A percentile compares a stretch with the other conserved stretches of the same genome.
Evolutionary conservation across 2,113 vertebrate species (phyloP).

Genomic region (Coturnix japonica): DNA sequence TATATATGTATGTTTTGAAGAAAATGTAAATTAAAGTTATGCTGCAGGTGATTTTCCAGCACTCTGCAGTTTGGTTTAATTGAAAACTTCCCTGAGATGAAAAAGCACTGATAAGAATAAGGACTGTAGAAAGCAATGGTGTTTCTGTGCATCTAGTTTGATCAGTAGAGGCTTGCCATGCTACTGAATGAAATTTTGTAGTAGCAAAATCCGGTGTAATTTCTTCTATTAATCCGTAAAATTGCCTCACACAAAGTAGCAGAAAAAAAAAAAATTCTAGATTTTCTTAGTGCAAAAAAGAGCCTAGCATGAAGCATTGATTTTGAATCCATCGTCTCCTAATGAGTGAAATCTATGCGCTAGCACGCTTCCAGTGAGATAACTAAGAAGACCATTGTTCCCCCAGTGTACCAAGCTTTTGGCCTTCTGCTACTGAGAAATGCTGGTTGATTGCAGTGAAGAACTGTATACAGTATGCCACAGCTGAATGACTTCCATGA

Average conservation of each 20-base stretch:
- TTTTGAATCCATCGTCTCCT: not conserved
- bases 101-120: not conserved
- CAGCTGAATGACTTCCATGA: slow-evolving; percentile 71
- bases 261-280: not conserved
- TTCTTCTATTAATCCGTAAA: not conserved
- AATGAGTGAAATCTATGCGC: not conserved
- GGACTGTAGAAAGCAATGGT: fast-evolving
- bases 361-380: not conserved
- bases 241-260: not conserved
- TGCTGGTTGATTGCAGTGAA: slow-evolving; percentile 37
- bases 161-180: not conserved
- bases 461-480: slow-evolving; percentile 42
- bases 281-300: not conserved
- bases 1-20: not conserved
- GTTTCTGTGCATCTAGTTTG: not conserved
- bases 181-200: not conserved
- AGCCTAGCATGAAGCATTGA: not conserved
- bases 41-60: not conserved
- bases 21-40: not conserved
- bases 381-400: slow-evolving; percentile 42
- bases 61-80: not conserved
- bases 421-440: not conserved
- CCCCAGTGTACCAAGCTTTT: not conserved
- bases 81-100: not conserved
- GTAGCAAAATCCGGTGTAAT: not conserved